Evolutionary conservation across 2,888 invertebrate species (phyloP), one percentile per base, ranked within the genome.

Genomic region (Zygothrica quintamaculata): DNA sequence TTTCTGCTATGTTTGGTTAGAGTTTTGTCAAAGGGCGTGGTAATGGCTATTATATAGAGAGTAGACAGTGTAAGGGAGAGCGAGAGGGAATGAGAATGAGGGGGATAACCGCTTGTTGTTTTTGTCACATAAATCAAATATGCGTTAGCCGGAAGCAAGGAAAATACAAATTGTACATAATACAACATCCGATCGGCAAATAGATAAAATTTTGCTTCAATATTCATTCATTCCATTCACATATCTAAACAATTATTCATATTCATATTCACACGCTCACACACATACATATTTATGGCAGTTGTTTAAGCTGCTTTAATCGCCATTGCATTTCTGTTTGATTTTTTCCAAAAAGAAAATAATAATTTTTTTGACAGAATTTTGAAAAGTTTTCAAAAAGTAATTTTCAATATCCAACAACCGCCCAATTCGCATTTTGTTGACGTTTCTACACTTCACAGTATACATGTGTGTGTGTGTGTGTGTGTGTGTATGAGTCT

Each of bases 81-180:
- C 6, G 9, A 11, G 11, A 18, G 16, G 13, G 16, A 39, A 1
- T 3, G 7, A n/a, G 0, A 22, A n/a, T 5, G 8, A 9, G 11
- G 42, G 22, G 22, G 36, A n/a, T n/a, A n/a, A n/a, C n/a, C n/a
- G n/a, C n/a, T n/a, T n/a, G n/a, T 46, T 48, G 33, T 18, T 48
- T 42, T 13, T 53, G 40, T 25, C 57, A 58, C 67, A 75, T 82
- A 82, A 75, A 82, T 78, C 76, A 76, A 78, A 79, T 67, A 55
- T 73, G 61, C 65, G 16, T 42, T 50, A 39, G 50, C 78, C 79
- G 76, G 76, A 81, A 78, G 69, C 65, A 50, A 37, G 16, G 50
- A 57, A 70, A 61, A 59, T 65, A 82, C 73, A 75, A 82, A 85
- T 82, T 79, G 70, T 70, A 74, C 70, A 77, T 75, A 74, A 72